Evolutionary conservation across 2,113 vertebrate genomes (phyloP), one percentile per base, ranked within the genome.

Genomic region (Aphelocoma coerulescens): DNA sequence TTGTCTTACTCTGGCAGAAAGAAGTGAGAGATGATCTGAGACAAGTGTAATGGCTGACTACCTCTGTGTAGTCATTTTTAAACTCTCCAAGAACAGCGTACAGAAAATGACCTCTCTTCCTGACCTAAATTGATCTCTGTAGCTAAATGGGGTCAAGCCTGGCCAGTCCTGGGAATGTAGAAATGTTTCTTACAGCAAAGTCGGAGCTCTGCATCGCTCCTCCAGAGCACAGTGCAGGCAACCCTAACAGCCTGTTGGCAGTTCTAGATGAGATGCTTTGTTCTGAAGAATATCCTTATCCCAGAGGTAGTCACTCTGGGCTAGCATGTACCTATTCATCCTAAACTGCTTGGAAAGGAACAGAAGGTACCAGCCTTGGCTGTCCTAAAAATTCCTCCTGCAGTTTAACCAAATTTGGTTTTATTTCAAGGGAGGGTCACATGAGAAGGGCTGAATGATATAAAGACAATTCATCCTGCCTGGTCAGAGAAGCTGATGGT

Each of bases 71-170:
- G 75, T 71, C 27, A 46, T 84, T 92, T 87, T 84, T 66, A 85
- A 81, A 77, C 75, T 86, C 51, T 68, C 13, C 61, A 69, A 67
- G 48, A 92, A 59, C n/a, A 88, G 24, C 1, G 1, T 33, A 76
- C 28, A 52, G 76, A 82, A 75, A 51, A 49, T 95, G 89, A 95
- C 84, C 86, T 93, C 9, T 1, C 76, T 86, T 67, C 6, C 26
- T 88, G 94, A 92, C 80, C 85, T 83, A 77, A 93, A 94, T 46
- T 94, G 91, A 90, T 96, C 94, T 92, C 68, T 52, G 77, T 32
- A 74, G 78, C 41, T 95, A 96, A 96, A 88, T 71, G 74, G 49
- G 63, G 83, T 92, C 75, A 92, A 90, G 62, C 17, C 57, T 77
- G 71, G 69, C 49, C 52, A 77, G 46, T 75, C 48, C 77, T 81